These are phyloP conservation scores for Drosophila ironensis DNA, from an alignment of 1,140 invertebrate genomes.

Conservation along the genomic window DNA sequence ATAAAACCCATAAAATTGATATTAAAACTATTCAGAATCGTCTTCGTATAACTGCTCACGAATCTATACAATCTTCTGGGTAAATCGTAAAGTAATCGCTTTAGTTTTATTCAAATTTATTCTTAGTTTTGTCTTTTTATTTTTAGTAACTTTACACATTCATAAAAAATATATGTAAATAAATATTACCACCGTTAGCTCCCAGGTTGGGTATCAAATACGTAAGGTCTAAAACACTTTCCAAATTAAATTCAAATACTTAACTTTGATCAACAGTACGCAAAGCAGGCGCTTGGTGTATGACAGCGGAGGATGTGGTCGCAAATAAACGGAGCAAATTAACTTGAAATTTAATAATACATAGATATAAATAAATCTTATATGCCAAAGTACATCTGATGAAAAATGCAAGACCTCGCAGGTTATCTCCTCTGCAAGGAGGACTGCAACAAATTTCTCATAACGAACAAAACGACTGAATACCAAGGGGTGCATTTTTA, in stretches of 20 bases:
- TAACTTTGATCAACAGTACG: too few relatives aligned
- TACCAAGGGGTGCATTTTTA: neutral
- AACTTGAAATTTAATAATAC: constrained; percentile 7
- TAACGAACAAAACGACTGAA: constrained; percentile 31
- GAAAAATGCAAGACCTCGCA: neutral
- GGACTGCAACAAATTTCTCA: constrained; percentile 10
- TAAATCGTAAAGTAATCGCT: too few relatives aligned
- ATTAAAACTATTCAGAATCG: too few relatives aligned
- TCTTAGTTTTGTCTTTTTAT: constrained; percentile 18
- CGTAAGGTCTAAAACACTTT: constrained; percentile 5
- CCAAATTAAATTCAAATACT: too few relatives aligned
- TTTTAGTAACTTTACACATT: constrained; percentile 50
- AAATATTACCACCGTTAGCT: constrained; percentile 24
- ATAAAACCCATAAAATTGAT: too few relatives aligned
- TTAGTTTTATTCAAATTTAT: constrained; percentile 47
- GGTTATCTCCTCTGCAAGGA: neutral
- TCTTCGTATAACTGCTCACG: too few relatives aligned
- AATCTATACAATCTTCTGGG: too few relatives aligned
- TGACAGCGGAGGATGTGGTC: constrained; percentile 1
- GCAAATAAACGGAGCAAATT: neutral
- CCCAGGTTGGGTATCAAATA: constrained; percentile 13
- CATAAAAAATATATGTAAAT: constrained; percentile 53
- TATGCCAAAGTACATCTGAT: constrained; percentile 11
- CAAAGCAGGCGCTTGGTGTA: too few relatives aligned
- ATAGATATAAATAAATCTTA: constrained; percentile 20